These are phyloP conservation scores for Cheilinus undulatus DNA, from an alignment of 2,113 vertebrate species.

Conservation along the genomic window DNA sequence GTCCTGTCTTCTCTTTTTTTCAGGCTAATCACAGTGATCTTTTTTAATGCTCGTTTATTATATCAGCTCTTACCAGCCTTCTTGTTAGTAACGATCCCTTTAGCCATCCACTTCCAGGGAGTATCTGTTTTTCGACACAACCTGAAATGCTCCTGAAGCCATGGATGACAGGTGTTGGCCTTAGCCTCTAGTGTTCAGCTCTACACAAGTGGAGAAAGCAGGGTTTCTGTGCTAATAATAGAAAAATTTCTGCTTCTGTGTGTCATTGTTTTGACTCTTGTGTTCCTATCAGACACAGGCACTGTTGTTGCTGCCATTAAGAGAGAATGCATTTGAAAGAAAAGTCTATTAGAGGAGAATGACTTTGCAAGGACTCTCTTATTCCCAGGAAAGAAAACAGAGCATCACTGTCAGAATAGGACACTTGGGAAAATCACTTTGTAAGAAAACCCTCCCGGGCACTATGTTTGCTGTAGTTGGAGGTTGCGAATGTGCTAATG, in stretches of 20 bases:
- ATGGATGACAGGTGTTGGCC: slow-evolving; percentile 7
- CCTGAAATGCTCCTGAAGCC: slow-evolving; percentile 13
- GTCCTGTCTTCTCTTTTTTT: slow-evolving; percentile 5
- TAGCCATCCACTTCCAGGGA: slow-evolving; percentile 12
- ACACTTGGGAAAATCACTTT: slow-evolving; percentile 1
- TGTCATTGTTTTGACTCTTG: slow-evolving; percentile 8
- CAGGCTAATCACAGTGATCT: slow-evolving; percentile 6
- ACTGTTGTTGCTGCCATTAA: not conserved
- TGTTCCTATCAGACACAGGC: not conserved
- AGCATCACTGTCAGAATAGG: not conserved
- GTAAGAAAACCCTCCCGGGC: not conserved
- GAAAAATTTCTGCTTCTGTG: slow-evolving; percentile 1
- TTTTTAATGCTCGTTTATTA: slow-evolving; percentile 25
- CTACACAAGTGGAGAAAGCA: not conserved
- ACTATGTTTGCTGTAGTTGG: not conserved
- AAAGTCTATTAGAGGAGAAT: slow-evolving; percentile 15
- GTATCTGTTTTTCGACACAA: slow-evolving; percentile 16
- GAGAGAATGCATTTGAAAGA: not conserved
- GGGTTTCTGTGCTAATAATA: slow-evolving; percentile 10
- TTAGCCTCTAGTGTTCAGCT: slow-evolving; percentile 3
- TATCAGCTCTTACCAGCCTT: slow-evolving; percentile 7
- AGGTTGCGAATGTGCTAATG: not conserved
- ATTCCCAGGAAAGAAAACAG: not conserved
- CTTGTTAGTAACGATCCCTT: slow-evolving; percentile 25
- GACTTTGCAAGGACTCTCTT: slow-evolving; percentile 9